Conservation (phyloP, 2,113 vertebrate species). For the Pimephales promelas region DNA sequence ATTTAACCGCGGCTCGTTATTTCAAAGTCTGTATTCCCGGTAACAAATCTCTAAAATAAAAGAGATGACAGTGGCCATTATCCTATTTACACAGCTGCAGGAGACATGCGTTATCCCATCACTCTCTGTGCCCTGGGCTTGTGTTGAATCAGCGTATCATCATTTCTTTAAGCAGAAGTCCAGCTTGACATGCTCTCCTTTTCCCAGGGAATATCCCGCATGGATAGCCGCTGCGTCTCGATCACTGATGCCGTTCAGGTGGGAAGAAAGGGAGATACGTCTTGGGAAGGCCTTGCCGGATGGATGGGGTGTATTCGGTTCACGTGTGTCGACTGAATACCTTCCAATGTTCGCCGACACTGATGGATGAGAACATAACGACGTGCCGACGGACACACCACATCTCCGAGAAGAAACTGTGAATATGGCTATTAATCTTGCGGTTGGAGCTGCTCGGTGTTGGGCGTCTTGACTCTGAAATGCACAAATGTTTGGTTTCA, state of each 20-base stretch:
- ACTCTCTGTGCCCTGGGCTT: too few relatives aligned
- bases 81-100: slow-evolving; percentile 61
- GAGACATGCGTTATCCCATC: slow-evolving; percentile 48
- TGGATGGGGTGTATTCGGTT: slow-evolving; percentile 30
- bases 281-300: slow-evolving; percentile 29
- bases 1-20: slow-evolving; percentile 50
- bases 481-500: slow-evolving; percentile 25
- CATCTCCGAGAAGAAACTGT: slow-evolving; percentile 42
- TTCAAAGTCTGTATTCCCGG: slow-evolving; percentile 24
- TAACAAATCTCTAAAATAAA: slow-evolving; percentile 45
- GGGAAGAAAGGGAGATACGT: slow-evolving; percentile 15
- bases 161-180: slow-evolving; percentile 7
- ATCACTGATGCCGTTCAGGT: slow-evolving; percentile 57
- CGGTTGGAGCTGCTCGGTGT: neutral
- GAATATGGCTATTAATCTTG: slow-evolving; percentile 50
- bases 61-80: slow-evolving; percentile 49
- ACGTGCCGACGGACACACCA: slow-evolving; percentile 39
- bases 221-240: neutral
- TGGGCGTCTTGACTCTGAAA: slow-evolving; percentile 38
- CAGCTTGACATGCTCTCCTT: neutral
- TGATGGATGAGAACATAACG: slow-evolving; percentile 50
- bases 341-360: slow-evolving; percentile 37
- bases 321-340: slow-evolving; percentile 34
- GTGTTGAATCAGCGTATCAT: slow-evolving; percentile 16
- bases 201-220: neutral